Percentiles rank a stretch among this genome's conserved stretches.
phyloP scores from a whole-genome alignment of 1,140 invertebrate species.

The Aphaenogaster rudis region DNA sequence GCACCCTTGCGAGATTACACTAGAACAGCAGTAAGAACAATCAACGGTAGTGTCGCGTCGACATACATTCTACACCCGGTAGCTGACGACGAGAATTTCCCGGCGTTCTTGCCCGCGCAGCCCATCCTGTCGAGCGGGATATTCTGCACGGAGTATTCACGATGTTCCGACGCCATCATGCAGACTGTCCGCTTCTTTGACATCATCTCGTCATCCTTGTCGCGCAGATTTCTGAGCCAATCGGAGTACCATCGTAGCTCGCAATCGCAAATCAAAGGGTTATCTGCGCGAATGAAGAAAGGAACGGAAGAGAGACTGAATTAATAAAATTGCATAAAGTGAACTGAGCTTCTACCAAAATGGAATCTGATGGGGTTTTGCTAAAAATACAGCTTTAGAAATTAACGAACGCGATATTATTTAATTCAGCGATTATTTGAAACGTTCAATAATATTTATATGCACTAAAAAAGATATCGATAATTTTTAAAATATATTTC shows the following conservation, averaged over 20 bases:
- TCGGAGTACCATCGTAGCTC: slow-evolving; percentile 94
- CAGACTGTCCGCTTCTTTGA: slow-evolving; percentile 94
- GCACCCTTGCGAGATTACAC: slow-evolving; percentile 33
- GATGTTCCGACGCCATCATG: slow-evolving; percentile 91
- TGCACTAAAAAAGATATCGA: background rate
- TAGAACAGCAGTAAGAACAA: slow-evolving; percentile 13
- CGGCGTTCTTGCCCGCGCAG: slow-evolving; percentile 90
- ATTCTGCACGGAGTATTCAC: slow-evolving; percentile 93
- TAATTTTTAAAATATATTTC: background rate
- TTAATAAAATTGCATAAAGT: background rate
- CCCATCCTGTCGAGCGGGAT: slow-evolving; percentile 94
- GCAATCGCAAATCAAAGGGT: slow-evolving; percentile 95
- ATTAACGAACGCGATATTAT: background rate
- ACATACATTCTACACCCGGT: slow-evolving; percentile 16
- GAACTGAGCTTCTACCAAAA: background rate
- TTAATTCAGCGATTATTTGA: background rate
- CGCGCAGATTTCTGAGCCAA: slow-evolving; percentile 91
- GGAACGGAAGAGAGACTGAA: background rate
- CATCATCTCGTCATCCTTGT: slow-evolving; percentile 94
- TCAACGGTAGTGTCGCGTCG: slow-evolving; percentile 40
- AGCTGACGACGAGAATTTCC: slow-evolving; percentile 76
- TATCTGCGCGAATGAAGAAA: slow-evolving; percentile 89
- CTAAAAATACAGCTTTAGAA: background rate
- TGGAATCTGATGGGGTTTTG: background rate
- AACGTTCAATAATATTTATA: background rate